A percentile compares a stretch with the other conserved stretches of the same genome.
Conservation (phyloP, 2,797 vertebrate species). For the Adelosebastes latens region DNA sequence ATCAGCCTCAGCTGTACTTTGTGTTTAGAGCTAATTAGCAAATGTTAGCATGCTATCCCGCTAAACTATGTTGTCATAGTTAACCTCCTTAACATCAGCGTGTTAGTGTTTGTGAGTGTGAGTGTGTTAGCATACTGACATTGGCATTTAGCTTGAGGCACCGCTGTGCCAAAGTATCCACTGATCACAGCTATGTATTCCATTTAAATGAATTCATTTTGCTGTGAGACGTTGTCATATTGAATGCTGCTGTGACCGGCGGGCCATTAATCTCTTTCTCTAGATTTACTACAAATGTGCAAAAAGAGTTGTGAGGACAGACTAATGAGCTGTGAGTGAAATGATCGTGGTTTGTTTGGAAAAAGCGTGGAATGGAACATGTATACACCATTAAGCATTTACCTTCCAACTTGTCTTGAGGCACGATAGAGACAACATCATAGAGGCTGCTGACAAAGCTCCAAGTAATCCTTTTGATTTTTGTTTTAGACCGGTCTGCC, state of each 20-base stretch:
- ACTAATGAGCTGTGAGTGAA: conserved; percentile 17
- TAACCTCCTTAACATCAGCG: background rate
- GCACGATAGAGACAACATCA: background rate
- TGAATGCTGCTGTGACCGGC: background rate
- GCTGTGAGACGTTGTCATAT: background rate
- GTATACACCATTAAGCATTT: background rate
- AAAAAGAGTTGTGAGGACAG: background rate
- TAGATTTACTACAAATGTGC: background rate
- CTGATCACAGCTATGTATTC: background rate
- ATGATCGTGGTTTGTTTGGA: conserved; percentile 30
- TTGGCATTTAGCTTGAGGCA: background rate
- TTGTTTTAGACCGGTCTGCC: conserved; percentile 1
- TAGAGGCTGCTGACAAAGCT: conserved; percentile 28
- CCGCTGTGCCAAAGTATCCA: background rate
- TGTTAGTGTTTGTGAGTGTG: background rate
- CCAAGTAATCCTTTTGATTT: conserved; percentile 33
- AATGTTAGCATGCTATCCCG: background rate
- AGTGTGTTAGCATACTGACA: background rate
- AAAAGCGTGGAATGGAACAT: conserved; percentile 29
- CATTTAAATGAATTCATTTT: background rate
- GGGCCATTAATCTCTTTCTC: background rate
- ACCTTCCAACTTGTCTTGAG: conserved; percentile 15
- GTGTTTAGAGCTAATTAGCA: background rate
- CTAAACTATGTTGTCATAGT: background rate
- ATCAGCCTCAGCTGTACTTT: background rate